Conservation (phyloP, 2,888 invertebrate species). For the Drosophila prostipennis region DNA sequence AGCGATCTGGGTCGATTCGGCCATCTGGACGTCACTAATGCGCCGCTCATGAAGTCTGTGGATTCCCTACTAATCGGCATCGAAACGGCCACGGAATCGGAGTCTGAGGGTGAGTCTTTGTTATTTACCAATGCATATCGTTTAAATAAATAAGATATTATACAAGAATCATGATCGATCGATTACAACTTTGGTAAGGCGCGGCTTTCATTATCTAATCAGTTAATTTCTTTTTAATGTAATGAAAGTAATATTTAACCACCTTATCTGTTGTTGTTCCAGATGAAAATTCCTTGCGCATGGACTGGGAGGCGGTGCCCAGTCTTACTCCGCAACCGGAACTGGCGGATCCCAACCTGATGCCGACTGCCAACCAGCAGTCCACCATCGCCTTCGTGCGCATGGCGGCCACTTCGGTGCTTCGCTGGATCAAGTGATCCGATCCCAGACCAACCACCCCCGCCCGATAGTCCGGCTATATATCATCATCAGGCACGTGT, state of each 20-base stretch:
- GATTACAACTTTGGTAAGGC: too few relatives aligned
- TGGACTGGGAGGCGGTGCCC: conserved; percentile 92
- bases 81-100: conserved; percentile 87
- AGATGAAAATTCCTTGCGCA: conserved; percentile 88
- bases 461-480: conserved; percentile 18
- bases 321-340: conserved; percentile 75
- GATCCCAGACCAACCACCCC: background rate
- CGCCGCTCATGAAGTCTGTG: conserved; percentile 85
- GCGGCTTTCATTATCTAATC: too few relatives aligned
- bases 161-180: too few relatives aligned
- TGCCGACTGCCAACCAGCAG: conserved; percentile 78
- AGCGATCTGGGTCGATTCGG: conserved; percentile 90
- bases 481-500: conserved; percentile 35
- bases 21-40: conserved; percentile 86
- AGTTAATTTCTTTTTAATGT: too few relatives aligned
- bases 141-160: background rate
- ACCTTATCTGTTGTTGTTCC: background rate
- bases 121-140: too few relatives aligned
- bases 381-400: conserved; percentile 86
- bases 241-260: too few relatives aligned
- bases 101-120: conserved; percentile 86
- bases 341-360: conserved; percentile 67
- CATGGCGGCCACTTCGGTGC: conserved; percentile 92
- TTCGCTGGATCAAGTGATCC: conserved; percentile 86
- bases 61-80: conserved; percentile 88